Percentiles rank a stretch among this genome's conserved stretches.
phyloP scores from a whole-genome alignment of 2,797 vertebrate species.

The Enteromius viviparus region DNA sequence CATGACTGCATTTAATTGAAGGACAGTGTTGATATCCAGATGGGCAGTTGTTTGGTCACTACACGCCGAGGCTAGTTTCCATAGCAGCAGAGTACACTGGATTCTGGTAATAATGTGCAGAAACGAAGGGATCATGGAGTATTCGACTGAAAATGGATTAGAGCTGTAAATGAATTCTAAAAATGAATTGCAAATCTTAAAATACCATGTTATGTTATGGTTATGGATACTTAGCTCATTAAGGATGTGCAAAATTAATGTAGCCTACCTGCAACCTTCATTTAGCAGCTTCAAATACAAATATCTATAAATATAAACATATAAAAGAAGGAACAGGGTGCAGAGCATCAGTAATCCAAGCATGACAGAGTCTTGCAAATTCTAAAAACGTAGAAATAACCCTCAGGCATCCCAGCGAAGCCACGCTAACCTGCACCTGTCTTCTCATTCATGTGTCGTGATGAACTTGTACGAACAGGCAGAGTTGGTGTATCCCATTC shows the following conservation, averaged over 20 bases:
- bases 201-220: neutral
- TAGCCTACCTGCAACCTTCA: slow-evolving; percentile 11
- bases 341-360: neutral
- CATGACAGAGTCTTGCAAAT: neutral
- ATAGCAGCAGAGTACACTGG: slow-evolving; percentile 27
- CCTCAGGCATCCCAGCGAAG: slow-evolving; percentile 50
- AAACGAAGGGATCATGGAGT: neutral
- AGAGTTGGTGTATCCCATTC: neutral
- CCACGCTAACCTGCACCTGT: slow-evolving; percentile 48
- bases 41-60: slow-evolving; percentile 24
- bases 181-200: slow-evolving; percentile 26
- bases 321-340: neutral
- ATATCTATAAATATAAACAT: neutral
- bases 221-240: slow-evolving; percentile 23
- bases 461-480: slow-evolving; percentile 50
- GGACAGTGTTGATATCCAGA: slow-evolving; percentile 5
- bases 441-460: slow-evolving; percentile 23
- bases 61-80: slow-evolving; percentile 29
- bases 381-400: slow-evolving; percentile 14
- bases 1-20: slow-evolving; percentile 5
- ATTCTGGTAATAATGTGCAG: neutral
- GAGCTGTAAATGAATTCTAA: slow-evolving; percentile 20
- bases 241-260: slow-evolving; percentile 11
- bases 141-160: slow-evolving; percentile 14
- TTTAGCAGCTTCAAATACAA: neutral